Base-by-base conservation (phyloP, 2,797 vertebrate species). In the Diplodus puntazzo region DNA sequence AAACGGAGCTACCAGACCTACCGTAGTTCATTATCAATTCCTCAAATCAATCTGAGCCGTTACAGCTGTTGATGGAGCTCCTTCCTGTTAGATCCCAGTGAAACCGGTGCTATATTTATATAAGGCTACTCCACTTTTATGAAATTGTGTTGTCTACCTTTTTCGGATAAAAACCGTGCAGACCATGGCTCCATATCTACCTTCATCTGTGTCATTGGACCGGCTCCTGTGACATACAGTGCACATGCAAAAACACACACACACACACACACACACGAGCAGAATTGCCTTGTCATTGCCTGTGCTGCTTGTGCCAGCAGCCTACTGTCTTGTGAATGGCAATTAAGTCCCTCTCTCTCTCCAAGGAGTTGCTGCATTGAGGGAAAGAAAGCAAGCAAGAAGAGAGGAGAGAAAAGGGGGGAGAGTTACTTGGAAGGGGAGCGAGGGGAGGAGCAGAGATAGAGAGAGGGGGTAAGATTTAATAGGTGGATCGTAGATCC, bases 61-160 rank as follows among this genome's bases (percentile, higher is more conserved):
- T 83, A 83, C 87, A 89, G 86, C 88, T 83, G 82, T 87, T 90
- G 52, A 69, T 89, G 75, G 82, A 88, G 88, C 90, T 80, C 88
- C 86, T 89, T 68, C 82, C 85, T 50, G 73, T 84, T 73, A 75
- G 76, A 89, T 81, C 77, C 83, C 84, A 87, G 75, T 91, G 69
- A 91, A 83, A 89, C 88, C 84, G 94, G 93, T 95, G 94, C 94
- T 95, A 94, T 92, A 91, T 94, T 95, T 95, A 92, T 93, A 90
- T 1, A 88, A 94, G 70, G 84, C 88, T 93, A 89, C 89, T 94
- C 91, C 87, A 89, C 79, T 91, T 92, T 85, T 87, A 88, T 87
- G 80, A 87, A 87, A 80, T 81, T 91, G 73, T 86, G 76, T 87
- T 86, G 82, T 91, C 82, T 78, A 87, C 80, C 79, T 92, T 91